Conservation (phyloP, 2,797 vertebrate genomes). For the Odontamblyopus lacepedii region DNA sequence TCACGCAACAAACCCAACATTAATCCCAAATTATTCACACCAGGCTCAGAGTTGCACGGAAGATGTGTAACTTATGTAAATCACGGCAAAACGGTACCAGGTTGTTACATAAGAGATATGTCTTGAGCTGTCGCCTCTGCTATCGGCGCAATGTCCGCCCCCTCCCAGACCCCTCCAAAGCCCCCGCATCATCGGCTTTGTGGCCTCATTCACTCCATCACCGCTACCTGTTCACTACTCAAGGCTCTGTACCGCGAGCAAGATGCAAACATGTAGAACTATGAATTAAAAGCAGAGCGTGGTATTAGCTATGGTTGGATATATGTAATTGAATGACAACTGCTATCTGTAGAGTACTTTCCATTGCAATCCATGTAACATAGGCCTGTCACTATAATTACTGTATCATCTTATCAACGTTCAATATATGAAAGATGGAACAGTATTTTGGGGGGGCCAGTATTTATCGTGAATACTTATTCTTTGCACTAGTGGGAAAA, state of each 20-base stretch:
- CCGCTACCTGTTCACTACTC: constrained; percentile 12
- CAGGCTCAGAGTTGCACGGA: constrained; percentile 44
- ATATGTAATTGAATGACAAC: background rate
- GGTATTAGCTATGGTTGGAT: background rate
- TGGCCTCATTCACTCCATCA: constrained; percentile 66
- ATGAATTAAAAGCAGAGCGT: background rate
- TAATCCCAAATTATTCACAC: constrained; percentile 66
- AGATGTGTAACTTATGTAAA: constrained; percentile 61
- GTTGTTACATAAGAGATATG: constrained; percentile 53
- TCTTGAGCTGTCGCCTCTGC: constrained; percentile 38
- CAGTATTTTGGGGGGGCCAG: no score
- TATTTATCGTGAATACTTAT: no score
- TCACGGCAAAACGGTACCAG: constrained; percentile 50
- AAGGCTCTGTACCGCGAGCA: constrained; percentile 1
- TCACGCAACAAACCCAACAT: constrained; percentile 34
- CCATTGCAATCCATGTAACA: background rate
- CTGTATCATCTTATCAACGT: no score
- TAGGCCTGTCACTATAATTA: no score
- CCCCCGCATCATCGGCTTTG: background rate
- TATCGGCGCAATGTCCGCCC: constrained; percentile 20
- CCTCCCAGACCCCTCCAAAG: constrained; percentile 10
- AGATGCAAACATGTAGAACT: background rate
- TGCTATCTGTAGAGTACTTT: background rate
- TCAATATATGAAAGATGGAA: no score
- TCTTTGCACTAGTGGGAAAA: no score